Base-by-base conservation (phyloP, 1,140 invertebrate species). In the Rhagoletis zephyria region DNA sequence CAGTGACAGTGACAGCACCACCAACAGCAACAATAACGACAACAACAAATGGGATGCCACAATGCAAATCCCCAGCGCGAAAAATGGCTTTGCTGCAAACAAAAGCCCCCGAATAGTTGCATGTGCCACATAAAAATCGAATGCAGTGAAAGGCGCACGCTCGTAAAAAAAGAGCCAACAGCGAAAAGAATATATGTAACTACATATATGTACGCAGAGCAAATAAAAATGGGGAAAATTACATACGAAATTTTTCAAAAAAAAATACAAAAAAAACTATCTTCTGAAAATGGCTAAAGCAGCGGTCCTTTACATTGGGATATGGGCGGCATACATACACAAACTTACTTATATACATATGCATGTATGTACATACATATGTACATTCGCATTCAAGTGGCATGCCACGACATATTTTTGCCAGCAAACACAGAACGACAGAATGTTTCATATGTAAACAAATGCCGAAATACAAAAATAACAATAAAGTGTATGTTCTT, bases 361-460 rank as follows among this genome's bases (percentile, higher is more conserved):
- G 16, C 63, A 64, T n/a, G 63, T 1, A 64, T 30, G 30, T 30
- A 30, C 30, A 30, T 30, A 30, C 30, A 30, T 30, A 30, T 30
- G 30, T 30, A 30, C 30, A 30, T 30, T 30, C 30, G 12, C 59
- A 60, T 60, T 7, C 12, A 60, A 12, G 61, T 63, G 10, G 61
- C 61, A 63, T 12, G 61, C 61, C 10, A 74, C 45, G 14, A 74
- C 40, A 74, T 74, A 42, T 74, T 81, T 1, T 14, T 4, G 48
- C 42, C 51, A 81, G 6, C 74, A 3, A 16, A 16, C 16, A 51
- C 48, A 6, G 42, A 81, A 14, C 19, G 16, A 1, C n/a, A 19
- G 74, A 81, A 81, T 81, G 74, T 81, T 81, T 81, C 48, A 81
- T 81, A 81, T 81, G 74, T 42, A 81, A 81, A 81, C 74, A 81